Conservation (phyloP, 2,113 vertebrate species). For the Heterocephalus glaber region DNA sequence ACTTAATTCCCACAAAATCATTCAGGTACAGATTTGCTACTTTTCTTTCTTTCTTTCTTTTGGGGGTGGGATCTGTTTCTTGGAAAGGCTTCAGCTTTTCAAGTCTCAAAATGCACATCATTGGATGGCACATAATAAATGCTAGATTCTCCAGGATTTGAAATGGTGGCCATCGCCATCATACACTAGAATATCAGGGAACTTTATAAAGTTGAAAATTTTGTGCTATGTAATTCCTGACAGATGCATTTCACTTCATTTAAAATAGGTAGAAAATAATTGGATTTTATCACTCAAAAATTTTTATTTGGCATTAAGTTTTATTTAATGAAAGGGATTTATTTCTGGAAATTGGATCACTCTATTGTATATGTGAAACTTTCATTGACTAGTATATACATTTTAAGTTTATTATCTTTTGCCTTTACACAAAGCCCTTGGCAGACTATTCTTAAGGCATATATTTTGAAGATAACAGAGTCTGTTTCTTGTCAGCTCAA, state of each 20-base stretch:
- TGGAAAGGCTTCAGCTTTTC: conserved; percentile 35
- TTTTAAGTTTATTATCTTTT: conserved; percentile 81
- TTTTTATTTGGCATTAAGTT: conserved; percentile 63
- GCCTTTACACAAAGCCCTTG: conserved; percentile 70
- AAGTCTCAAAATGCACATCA: conserved; percentile 28
- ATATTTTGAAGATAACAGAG: conserved; percentile 66
- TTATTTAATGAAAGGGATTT: conserved; percentile 61
- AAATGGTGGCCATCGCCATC: conserved; percentile 17
- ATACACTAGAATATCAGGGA: conserved; percentile 20
- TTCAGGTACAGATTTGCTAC: background rate
- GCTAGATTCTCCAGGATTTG: conserved; percentile 35
- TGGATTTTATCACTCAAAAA: conserved; percentile 46
- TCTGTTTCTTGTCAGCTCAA: conserved; percentile 78
- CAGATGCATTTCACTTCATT: conserved; percentile 45
- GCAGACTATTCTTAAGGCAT: conserved; percentile 69
- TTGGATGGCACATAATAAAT: conserved; percentile 43
- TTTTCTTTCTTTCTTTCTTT: background rate
- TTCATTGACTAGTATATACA: conserved; percentile 68
- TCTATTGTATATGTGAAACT: conserved; percentile 57
- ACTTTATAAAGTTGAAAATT: conserved; percentile 47
- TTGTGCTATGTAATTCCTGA: conserved; percentile 3
- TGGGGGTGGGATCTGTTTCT: background rate
- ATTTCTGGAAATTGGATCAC: conserved; percentile 58
- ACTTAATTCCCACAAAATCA: background rate
- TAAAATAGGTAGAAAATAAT: conserved; percentile 11